These are phyloP conservation scores for Euborellia annulipes DNA, from an alignment of 1,140 invertebrate genomes.

Conservation along the genomic window DNA sequence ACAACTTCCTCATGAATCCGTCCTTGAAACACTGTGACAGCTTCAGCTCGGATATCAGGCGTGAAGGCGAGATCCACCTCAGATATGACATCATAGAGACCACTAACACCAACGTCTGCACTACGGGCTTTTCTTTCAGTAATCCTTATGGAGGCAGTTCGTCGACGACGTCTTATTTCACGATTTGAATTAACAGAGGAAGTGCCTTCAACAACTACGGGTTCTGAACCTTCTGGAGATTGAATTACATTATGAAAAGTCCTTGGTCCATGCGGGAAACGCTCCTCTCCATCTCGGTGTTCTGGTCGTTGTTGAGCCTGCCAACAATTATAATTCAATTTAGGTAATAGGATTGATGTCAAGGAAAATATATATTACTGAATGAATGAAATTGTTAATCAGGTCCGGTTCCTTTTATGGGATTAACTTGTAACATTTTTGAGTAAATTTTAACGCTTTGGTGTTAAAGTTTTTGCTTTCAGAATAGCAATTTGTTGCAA, in stretches of 20 bases:
- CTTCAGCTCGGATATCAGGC: slow-evolving; percentile 57
- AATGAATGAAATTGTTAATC: no score
- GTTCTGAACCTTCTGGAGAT: not conserved
- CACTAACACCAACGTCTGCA: slow-evolving; percentile 71
- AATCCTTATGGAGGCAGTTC: slow-evolving; percentile 46
- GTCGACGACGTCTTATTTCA: slow-evolving; percentile 19
- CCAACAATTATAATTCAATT: slow-evolving; percentile 1
- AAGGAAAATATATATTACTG: no score
- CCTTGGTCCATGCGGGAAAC: slow-evolving; percentile 67
- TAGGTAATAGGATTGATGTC: no score
- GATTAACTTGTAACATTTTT: no score
- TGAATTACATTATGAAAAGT: no score
- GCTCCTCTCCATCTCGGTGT: slow-evolving; percentile 41
- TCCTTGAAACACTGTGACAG: slow-evolving; percentile 73
- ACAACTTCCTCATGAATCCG: slow-evolving; percentile 70
- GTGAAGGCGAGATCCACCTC: slow-evolving; percentile 80
- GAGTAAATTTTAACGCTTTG: no score
- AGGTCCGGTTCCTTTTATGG: no score
- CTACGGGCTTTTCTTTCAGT: slow-evolving; percentile 56
- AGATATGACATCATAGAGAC: slow-evolving; percentile 80
- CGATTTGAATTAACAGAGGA: slow-evolving; percentile 7
- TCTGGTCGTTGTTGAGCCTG: slow-evolving; percentile 34
- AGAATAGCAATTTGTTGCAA: no score
- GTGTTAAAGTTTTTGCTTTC: no score
- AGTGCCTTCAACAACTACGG: not conserved